phyloP scores from a whole-genome alignment of 2,888 invertebrate genomes.

The Opisthograptis luteolata region DNA sequence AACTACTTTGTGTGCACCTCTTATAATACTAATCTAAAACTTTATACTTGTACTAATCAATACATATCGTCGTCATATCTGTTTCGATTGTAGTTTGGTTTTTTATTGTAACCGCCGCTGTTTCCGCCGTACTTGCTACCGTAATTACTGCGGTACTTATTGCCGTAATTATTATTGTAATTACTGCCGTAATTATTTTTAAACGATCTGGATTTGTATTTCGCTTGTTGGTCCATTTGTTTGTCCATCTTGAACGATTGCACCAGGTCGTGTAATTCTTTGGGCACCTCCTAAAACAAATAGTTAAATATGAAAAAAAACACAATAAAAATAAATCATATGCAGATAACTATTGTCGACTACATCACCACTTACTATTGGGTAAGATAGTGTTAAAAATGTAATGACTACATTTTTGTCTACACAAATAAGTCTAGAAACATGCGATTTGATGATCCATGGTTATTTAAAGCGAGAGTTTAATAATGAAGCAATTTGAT shows the following conservation, averaged over 20 bases:
- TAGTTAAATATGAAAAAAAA: neutral
- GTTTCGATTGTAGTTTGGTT: conserved; percentile 15
- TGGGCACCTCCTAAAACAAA: conserved; percentile 61
- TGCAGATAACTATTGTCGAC: no score
- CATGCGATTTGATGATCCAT: no score
- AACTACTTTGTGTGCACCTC: no score
- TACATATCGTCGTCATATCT: conserved; percentile 19
- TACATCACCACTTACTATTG: no score
- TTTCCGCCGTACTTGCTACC: conserved; percentile 6
- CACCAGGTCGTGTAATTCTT: conserved; percentile 58
- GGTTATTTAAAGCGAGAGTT: no score
- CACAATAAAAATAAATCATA: neutral
- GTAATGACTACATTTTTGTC: no score
- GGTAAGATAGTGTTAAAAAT: no score
- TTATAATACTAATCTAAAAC: neutral
- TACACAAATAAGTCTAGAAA: no score
- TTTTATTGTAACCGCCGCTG: conserved; percentile 17
- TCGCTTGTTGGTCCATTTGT: conserved; percentile 47
- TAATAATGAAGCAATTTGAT: no score
- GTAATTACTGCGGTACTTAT: conserved; percentile 16
- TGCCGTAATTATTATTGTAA: conserved; percentile 8
- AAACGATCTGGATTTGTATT: conserved; percentile 41
- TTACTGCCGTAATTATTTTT: conserved; percentile 26
- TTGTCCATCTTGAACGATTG: conserved; percentile 52
- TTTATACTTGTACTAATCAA: conserved; percentile 9